A percentile compares a stretch with the other conserved stretches of the same genome.
Evolutionary conservation across 1,140 invertebrate genomes (phyloP).

Genomic region (Aphis gossypii): DNA sequence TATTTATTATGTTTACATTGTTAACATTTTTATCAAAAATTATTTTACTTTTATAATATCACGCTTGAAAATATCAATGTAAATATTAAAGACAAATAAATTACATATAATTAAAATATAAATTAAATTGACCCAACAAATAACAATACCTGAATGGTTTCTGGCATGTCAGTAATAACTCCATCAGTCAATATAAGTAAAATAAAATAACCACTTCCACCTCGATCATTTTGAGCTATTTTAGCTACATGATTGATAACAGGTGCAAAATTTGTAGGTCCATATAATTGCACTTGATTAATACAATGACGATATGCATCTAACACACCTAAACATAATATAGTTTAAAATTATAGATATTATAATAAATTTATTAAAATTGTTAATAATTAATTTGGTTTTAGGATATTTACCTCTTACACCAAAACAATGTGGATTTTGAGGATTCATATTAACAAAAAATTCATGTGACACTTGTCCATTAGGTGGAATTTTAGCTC

Average conservation of each 20-base stretch:
- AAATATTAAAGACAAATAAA: background rate
- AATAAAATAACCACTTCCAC: slow-evolving; percentile 72
- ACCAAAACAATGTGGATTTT: slow-evolving; percentile 69
- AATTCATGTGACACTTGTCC: slow-evolving; percentile 70
- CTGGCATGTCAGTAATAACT: slow-evolving; percentile 73
- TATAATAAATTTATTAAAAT: background rate
- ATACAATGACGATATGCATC: slow-evolving; percentile 65
- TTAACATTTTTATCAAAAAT: background rate
- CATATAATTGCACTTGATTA: slow-evolving; percentile 69
- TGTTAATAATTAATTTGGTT: background rate
- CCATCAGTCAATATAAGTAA: slow-evolving; percentile 76
- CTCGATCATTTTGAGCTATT: slow-evolving; percentile 65
- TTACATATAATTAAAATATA: background rate
- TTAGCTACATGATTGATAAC: slow-evolving; percentile 70
- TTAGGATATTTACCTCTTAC: slow-evolving; percentile 61
- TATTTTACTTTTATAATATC: background rate
- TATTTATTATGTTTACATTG: too few relatives aligned
- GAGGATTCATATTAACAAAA: slow-evolving; percentile 69
- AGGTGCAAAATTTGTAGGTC: slow-evolving; percentile 75
- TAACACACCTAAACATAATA: slow-evolving; percentile 62
- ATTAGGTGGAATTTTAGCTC: slow-evolving; percentile 67
- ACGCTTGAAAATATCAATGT: background rate
- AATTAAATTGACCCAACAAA: background rate
- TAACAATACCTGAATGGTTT: slow-evolving; percentile 67
- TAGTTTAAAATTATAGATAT: background rate